Conservation (phyloP, 2,113 vertebrate species). For the Stegostoma tigrinum region DNA sequence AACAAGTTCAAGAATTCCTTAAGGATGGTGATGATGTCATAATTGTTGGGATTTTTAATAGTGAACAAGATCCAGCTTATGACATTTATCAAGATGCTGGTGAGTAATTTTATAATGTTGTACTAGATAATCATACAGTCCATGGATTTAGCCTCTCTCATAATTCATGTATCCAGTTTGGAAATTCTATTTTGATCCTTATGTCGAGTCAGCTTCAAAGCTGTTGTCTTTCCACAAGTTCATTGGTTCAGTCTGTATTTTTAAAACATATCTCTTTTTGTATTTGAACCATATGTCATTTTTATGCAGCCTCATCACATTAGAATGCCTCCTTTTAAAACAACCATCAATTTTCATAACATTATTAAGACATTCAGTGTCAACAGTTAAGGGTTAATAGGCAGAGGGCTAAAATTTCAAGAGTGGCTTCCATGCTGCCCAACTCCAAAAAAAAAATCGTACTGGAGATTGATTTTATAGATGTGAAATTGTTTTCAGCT, state of each 20-base stretch:
- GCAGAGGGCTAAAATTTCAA: neutral
- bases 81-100: constrained; percentile 82
- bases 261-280: neutral
- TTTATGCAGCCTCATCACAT: neutral
- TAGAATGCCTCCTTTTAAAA: neutral
- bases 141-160: neutral
- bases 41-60: constrained; percentile 75
- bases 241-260: neutral
- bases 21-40: constrained; percentile 83
- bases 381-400: neutral
- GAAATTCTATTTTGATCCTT: neutral
- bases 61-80: constrained; percentile 66
- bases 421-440: neutral
- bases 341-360: neutral
- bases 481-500: neutral
- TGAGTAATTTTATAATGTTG: constrained; percentile 49
- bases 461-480: neutral
- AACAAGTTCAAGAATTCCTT: constrained; percentile 84
- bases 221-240: neutral
- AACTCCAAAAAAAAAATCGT: neutral
- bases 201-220: too few relatives aligned
- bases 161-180: neutral
- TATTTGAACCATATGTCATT: neutral
- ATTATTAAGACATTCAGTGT: neutral
- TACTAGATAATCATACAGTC: neutral